Evolutionary conservation across 2,888 invertebrate genomes (phyloP).

Genomic region (Coecobrya sp.): DNA sequence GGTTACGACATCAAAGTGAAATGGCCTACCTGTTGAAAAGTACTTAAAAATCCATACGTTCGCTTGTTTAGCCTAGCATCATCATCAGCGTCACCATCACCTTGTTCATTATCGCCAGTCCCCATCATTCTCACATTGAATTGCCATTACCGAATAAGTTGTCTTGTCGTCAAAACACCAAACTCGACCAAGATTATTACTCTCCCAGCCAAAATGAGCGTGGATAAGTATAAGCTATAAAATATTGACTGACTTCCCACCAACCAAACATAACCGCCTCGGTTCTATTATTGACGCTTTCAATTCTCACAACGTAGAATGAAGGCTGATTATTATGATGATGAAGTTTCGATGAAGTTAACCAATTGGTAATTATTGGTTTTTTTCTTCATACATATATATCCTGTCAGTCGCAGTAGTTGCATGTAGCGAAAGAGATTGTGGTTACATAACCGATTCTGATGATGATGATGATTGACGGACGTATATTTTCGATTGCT

Average conservation of each 20-base stretch:
- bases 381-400: constrained; percentile 45
- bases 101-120: constrained; percentile 41
- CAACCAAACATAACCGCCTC: neutral
- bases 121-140: constrained; percentile 36
- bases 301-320: constrained; percentile 57
- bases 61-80: neutral
- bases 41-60: neutral
- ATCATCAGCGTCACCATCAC: constrained; percentile 22
- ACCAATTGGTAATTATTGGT: constrained; percentile 74
- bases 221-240: neutral
- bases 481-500: constrained; percentile 16
- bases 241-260: constrained; percentile 1
- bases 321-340: constrained; percentile 28
- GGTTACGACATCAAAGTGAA: neutral
- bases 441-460: constrained; percentile 23
- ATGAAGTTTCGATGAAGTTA: constrained; percentile 36
- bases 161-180: constrained; percentile 23
- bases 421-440: neutral
- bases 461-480: constrained; percentile 49
- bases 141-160: constrained; percentile 33
- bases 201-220: neutral
- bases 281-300: constrained; percentile 62
- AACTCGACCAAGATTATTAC: neutral
- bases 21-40: constrained; percentile 22
- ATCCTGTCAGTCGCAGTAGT: constrained; percentile 11